These are phyloP conservation scores for Penaeus monodon DNA, from an alignment of 2,888 invertebrate species.

Conservation along the genomic window DNA sequence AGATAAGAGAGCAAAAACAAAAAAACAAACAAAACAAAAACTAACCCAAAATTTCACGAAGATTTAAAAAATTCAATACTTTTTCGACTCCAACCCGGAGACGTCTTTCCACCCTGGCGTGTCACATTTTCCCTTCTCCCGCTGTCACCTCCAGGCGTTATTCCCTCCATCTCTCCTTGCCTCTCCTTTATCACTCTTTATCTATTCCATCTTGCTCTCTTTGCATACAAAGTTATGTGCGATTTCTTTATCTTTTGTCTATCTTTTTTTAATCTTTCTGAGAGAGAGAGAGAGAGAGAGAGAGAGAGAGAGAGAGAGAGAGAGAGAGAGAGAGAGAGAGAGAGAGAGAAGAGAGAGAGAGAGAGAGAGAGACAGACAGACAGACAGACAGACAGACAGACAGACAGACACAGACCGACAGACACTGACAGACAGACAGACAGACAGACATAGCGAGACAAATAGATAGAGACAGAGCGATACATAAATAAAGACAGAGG, in stretches of 20 bases:
- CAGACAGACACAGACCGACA: background rate
- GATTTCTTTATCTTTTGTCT: background rate
- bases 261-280: background rate
- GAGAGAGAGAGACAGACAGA: slow-evolving; percentile 15
- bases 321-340: background rate
- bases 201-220: background rate
- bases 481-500: too few relatives aligned
- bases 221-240: background rate
- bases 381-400: background rate
- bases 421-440: background rate
- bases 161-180: too few relatives aligned
- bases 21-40: background rate
- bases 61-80: background rate
- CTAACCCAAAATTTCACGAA: background rate
- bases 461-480: too few relatives aligned
- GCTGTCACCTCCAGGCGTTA: too few relatives aligned
- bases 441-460: too few relatives aligned
- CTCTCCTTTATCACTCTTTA: background rate
- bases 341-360: slow-evolving; percentile 5
- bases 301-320: background rate
- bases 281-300: background rate
- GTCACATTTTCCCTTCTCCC: background rate
- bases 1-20: background rate
- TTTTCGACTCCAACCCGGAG: background rate
- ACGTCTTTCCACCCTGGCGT: background rate